Conservation (phyloP, 2,113 vertebrate genomes). For the Excalfactoria chinensis region DNA sequence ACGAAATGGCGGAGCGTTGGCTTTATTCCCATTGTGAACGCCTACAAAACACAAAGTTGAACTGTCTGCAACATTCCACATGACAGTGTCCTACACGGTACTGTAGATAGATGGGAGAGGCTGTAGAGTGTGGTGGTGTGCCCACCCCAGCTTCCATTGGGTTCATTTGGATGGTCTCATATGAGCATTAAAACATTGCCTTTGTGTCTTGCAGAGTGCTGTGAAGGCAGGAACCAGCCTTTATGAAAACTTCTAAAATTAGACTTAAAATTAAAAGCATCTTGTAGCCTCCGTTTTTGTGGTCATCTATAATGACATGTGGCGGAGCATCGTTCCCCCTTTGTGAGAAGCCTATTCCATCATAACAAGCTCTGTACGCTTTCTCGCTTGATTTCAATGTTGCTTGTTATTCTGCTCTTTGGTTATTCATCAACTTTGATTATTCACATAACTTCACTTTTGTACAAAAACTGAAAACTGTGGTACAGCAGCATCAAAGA, state of each 20-base stretch:
- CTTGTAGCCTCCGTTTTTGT: not conserved
- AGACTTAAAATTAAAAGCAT: slow-evolving; percentile 41
- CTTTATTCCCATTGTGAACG: not conserved
- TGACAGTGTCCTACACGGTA: accelerated
- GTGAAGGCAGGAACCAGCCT: not conserved
- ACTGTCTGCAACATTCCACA: not conserved
- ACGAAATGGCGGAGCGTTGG: not conserved
- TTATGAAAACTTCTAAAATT: not conserved
- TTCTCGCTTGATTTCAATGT: not conserved
- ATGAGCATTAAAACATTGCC: not conserved
- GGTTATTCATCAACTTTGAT: not conserved
- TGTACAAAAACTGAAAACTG: not conserved
- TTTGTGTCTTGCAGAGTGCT: not conserved
- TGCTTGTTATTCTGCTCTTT: not conserved
- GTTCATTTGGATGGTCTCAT: not conserved
- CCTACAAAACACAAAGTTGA: not conserved
- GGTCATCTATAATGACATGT: not conserved
- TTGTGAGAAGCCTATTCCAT: accelerated
- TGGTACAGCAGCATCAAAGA: not conserved
- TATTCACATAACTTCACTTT: not conserved
- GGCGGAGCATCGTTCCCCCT: not conserved
- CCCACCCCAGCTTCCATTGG: not conserved
- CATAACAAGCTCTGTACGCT: accelerated
- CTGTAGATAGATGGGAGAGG: not conserved
- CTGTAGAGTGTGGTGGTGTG: not conserved